phyloP scores from a whole-genome alignment of 2,797 vertebrate species.

The Octomys mimax region DNA sequence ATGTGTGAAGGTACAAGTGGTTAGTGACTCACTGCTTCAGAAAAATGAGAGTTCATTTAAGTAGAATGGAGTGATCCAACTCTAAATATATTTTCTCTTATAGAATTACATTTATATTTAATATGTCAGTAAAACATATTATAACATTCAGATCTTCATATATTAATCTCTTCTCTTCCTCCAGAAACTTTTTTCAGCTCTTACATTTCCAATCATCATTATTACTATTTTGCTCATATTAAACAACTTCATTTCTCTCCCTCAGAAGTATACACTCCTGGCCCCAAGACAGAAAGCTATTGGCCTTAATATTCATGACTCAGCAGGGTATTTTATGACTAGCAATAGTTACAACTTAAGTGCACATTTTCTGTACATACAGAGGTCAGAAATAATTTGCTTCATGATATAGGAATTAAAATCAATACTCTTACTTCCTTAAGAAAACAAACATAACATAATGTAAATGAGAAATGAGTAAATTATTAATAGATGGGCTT shows the following conservation, averaged over 20 bases:
- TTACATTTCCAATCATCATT: constrained; percentile 19
- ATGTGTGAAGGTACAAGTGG: not conserved
- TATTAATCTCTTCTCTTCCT: not conserved
- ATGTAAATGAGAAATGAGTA: constrained; percentile 80
- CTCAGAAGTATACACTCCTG: constrained; percentile 39
- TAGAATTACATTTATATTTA: constrained; percentile 38
- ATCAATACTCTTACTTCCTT: constrained; percentile 85
- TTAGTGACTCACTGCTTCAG: not conserved
- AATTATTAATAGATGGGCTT: constrained; percentile 83
- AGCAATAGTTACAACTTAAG: constrained; percentile 72
- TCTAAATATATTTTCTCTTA: constrained; percentile 20
- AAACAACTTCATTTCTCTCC: constrained; percentile 50
- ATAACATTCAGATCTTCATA: constrained; percentile 50
- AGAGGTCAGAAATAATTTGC: constrained; percentile 85
- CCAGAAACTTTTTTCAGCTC: constrained; percentile 51
- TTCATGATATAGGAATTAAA: constrained; percentile 84
- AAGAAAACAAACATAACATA: constrained; percentile 82
- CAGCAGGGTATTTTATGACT: constrained; percentile 74
- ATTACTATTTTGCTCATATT: constrained; percentile 58
- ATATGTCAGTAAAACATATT: not conserved
- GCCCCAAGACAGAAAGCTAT: constrained; percentile 66
- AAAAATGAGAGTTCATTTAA: constrained; percentile 47
- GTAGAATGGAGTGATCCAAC: constrained; percentile 16
- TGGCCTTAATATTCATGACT: constrained; percentile 80
- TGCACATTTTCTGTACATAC: constrained; percentile 78